Conservation (phyloP, 92 coral and sea anemone genomes). For the Plumapathes pennacea region DNA sequence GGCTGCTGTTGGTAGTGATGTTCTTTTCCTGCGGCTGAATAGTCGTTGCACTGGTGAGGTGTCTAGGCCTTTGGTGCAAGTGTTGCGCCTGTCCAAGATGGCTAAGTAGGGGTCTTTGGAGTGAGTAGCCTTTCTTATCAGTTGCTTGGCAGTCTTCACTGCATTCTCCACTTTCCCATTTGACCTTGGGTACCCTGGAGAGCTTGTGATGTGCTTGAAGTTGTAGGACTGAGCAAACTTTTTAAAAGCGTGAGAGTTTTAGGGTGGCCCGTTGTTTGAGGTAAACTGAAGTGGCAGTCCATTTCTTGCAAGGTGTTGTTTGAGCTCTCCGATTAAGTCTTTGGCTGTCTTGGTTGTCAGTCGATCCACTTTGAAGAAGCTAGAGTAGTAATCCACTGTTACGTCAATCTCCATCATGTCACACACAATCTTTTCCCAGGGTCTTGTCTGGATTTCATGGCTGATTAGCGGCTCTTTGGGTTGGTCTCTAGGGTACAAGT, state of each 20-base stretch:
- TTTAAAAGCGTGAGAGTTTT: constrained; percentile 9
- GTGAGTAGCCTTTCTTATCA: constrained; percentile 15
- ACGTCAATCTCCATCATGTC: constrained; percentile 38
- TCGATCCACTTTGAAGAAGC: constrained; percentile 18
- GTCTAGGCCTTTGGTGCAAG: constrained; percentile 18
- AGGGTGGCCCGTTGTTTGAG: constrained; percentile 24
- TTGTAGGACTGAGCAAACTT: constrained; percentile 20
- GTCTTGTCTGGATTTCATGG: constrained; percentile 31
- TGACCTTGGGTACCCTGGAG: constrained; percentile 14
- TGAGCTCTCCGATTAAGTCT: constrained; percentile 23
- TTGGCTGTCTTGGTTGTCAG: constrained; percentile 18
- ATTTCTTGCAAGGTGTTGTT: constrained; percentile 34
- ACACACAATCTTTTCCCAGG: constrained; percentile 40
- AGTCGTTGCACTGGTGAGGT: constrained; percentile 25
- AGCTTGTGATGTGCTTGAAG: constrained; percentile 33
- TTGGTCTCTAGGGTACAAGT: constrained; percentile 27
- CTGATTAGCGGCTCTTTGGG: constrained; percentile 43
- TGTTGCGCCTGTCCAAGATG: constrained; percentile 22
- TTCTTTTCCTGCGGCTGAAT: constrained; percentile 18
- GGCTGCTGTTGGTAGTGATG: constrained; percentile 14
- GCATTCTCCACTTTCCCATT: constrained; percentile 35
- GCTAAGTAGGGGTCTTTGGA: constrained; percentile 28
- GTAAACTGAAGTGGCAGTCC: constrained; percentile 10
- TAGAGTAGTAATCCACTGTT: constrained; percentile 28
- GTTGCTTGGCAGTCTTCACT: constrained; percentile 21